Percentiles rank a stretch among this genome's conserved stretches.
phyloP scores from a whole-genome alignment of 1,140 invertebrate species.

The Drosophila sucinea region DNA sequence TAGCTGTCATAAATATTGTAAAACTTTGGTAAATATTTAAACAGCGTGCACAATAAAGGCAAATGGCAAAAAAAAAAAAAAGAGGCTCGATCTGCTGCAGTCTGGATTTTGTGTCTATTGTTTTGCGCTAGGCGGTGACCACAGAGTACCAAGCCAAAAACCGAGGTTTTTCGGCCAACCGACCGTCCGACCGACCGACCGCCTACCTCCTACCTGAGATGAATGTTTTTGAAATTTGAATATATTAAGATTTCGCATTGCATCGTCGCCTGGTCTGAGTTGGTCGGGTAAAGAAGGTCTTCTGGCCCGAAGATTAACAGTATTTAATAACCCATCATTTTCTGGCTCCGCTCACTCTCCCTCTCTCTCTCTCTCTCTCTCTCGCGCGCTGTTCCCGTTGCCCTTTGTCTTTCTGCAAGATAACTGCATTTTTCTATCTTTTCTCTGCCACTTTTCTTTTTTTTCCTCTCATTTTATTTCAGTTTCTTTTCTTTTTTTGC shows the following conservation, averaged over 20 bases:
- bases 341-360: constrained; percentile 23
- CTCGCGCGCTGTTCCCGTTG: not conserved
- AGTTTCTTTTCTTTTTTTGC: constrained; percentile 45
- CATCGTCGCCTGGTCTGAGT: constrained; percentile 27
- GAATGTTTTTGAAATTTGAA: constrained; percentile 19
- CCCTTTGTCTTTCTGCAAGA: constrained; percentile 46
- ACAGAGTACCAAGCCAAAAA: constrained; percentile 42
- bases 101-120: constrained; percentile 38
- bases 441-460: constrained; percentile 69
- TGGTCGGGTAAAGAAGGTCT: not conserved
- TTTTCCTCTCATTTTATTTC: constrained; percentile 68
- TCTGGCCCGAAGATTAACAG: constrained; percentile 66
- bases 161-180: constrained; percentile 20
- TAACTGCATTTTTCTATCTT: constrained; percentile 71
- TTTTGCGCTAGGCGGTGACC: constrained; percentile 23
- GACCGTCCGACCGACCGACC: not conserved
- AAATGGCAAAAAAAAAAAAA: constrained; percentile 49
- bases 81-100: constrained; percentile 48
- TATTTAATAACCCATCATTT: constrained; percentile 81
- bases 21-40: constrained; percentile 80
- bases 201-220: constrained; percentile 18
- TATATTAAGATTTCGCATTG: not conserved
- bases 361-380: too few species aligned
- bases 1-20: constrained; percentile 82
- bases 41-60: constrained; percentile 77